Conservation (phyloP, 2,888 invertebrate species). For the Dryadula phaetusa region DNA sequence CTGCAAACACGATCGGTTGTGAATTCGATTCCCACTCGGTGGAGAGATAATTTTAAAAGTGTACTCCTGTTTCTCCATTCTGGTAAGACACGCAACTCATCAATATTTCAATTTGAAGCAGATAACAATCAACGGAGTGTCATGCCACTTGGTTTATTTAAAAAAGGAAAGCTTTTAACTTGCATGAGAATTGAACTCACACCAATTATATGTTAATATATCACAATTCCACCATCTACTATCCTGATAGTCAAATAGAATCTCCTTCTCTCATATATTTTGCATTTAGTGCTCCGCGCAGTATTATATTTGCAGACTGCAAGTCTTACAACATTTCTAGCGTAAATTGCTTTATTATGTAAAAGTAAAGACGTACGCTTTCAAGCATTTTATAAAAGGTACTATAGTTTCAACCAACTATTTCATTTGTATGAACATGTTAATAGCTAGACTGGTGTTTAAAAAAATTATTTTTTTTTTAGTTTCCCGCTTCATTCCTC, state of each 20-base stretch:
- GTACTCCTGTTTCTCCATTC: too few relatives aligned
- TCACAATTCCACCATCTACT: background rate
- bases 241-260: constrained; percentile 8
- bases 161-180: too few relatives aligned
- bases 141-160: too few relatives aligned
- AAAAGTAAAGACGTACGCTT: constrained; percentile 22
- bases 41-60: too few relatives aligned
- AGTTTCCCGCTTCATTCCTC: too few relatives aligned
- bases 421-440: background rate
- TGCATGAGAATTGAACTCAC: background rate
- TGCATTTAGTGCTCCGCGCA: constrained; percentile 10
- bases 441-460: too few relatives aligned
- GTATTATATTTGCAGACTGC: constrained; percentile 17
- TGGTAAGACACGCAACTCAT: too few relatives aligned
- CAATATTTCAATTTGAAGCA: too few relatives aligned
- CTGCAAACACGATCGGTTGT: too few relatives aligned
- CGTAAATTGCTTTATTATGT: constrained; percentile 23
- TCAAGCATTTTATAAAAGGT: constrained; percentile 12
- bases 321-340: constrained; percentile 8
- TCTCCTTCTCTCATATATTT: constrained; percentile 18
- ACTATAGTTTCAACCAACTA: background rate
- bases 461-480: too few relatives aligned
- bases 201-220: background rate
- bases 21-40: too few relatives aligned
- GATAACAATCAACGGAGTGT: too few relatives aligned